phyloP scores from a whole-genome alignment of 1,140 invertebrate species.

The Cyphomyrmex costatus region DNA sequence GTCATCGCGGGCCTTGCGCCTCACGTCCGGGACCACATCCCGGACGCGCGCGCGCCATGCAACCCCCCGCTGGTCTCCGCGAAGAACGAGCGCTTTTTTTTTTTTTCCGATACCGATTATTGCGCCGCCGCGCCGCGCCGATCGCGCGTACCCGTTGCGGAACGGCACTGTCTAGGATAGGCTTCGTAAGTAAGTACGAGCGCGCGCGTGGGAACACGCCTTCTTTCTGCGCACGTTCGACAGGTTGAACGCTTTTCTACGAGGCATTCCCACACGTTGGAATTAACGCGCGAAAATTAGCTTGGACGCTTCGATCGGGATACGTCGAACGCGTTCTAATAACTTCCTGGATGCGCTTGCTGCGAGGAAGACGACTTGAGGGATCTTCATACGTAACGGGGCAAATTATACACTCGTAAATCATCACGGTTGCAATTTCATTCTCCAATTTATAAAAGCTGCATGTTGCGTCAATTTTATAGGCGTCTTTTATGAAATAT shows the following conservation, averaged over 20 bases:
- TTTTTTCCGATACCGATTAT: constrained; percentile 76
- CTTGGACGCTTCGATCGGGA: neutral
- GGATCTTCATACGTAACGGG: neutral
- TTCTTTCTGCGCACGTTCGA: constrained; percentile 63
- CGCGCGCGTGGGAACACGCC: constrained; percentile 72
- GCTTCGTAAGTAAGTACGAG: constrained; percentile 36
- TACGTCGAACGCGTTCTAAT: constrained; percentile 23
- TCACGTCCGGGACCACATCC: constrained; percentile 57
- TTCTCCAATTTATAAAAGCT: constrained; percentile 50
- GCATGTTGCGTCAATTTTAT: constrained; percentile 45
- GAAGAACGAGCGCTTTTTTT: constrained; percentile 57
- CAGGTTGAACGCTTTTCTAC: constrained; percentile 67
- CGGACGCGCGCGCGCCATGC: constrained; percentile 51
- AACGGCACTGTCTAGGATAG: constrained; percentile 64
- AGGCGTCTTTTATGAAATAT: constrained; percentile 47
- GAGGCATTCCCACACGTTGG: constrained; percentile 72
- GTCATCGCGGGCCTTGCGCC: constrained; percentile 59
- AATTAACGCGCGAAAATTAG: constrained; percentile 54
- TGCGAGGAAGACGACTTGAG: neutral
- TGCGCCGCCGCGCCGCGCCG: constrained; percentile 65
- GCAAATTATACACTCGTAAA: constrained; percentile 56
- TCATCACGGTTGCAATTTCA: constrained; percentile 48
- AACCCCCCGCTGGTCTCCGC: constrained; percentile 68
- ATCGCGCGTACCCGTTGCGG: constrained; percentile 69
- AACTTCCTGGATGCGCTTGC: constrained; percentile 23